Evolutionary conservation across 92 coral and sea anemone species (phyloP), one percentile per base, ranked within the genome.

Genomic region (Siderastrea siderea): DNA sequence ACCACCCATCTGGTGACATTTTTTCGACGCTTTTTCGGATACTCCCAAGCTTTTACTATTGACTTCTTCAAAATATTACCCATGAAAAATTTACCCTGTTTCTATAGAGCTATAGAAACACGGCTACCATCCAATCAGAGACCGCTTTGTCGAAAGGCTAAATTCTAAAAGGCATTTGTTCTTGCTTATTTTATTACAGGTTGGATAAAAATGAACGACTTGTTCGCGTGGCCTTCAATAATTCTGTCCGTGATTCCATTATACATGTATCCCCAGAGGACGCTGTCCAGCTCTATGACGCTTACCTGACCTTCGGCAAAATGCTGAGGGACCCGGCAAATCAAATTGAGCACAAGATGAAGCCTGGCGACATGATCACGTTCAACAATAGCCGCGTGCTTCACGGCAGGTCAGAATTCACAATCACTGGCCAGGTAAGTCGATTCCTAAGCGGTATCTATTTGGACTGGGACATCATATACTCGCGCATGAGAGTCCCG

Each of bases 381-480:
- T 81, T 92, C 63, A 96, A 95, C 78, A 97, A 97, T 83, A 89
- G 90, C 47, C 90, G 99, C 10, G 89, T 95, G 16, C 89, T 95
- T 48, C 99, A 97, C 72, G 99, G 98, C 3, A 79, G 99, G 45
- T 90, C 86, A 3, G 96, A 79, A n/a, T 97, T 86, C 78, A 79
- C 84, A 1, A 82, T 93, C 7, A 83, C 90, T 3, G 82, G 64
- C n/a, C 75, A 26, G 3, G 93, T 94, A 4, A 82, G 68, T 60
- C 94, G 99, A 15, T 84, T 86, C 79, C 84, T 96, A n/a, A 89
- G 86, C 43, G 97, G 98, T 6, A 88, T 66, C 13, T 97, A 95
- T 81, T 60, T 95, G 75, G 99, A 97, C 83, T 97, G 98, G 99
- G 99, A 97, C 69, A 83, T 92, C 9, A 91, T 93, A n/a, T 88